Evolutionary conservation across 2,113 vertebrate genomes (phyloP), one percentile per base, ranked within the genome.

Genomic region (Tupaia chinensis): DNA sequence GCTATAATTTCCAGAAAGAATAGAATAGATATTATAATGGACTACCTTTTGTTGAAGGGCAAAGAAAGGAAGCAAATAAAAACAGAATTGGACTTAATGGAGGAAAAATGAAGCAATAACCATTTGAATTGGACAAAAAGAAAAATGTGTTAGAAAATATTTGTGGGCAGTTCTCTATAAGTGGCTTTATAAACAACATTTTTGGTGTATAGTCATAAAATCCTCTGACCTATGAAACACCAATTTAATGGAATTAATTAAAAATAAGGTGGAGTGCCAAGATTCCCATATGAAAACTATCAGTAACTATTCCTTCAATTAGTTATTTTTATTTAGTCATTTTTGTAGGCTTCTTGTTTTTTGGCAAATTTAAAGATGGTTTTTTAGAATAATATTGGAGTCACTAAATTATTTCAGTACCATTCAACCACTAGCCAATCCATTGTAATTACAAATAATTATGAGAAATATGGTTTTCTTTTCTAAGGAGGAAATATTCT

Each of bases 171-270:
- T 97, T 98, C 85, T 85, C 32, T 91, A 53, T 95, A 97, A 93
- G 82, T 95, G 94, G 16, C 90, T 86, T 98, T 92, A 93, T 88
- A 98, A 98, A 97, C 76, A 91, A 13, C 23, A 91, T 97, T 96
- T 97, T 97, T 97, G 80, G 72, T 97, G 66, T 87, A 34, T 92
- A 97, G 93, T 97, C 96, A 74, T 98, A 97, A 98, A 98, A 97
- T 98, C 86, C 83, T 93, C 76, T 97, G 91, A 98, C 97, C 97
- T 97, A 94, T 85, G 93, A 96, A 97, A 82, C 95, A 86, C 80
- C 91, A 89, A 7, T 87, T 96, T 97, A 97, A 95, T 96, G 93
- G 91, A 92, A 96, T 96, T 98, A 98, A 98, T 97, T 98, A 97
- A 97, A 94, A 95, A 44, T 85, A 91, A 87, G 74, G 13, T 87